Conservation (phyloP, 2,113 vertebrate species). For the Nothoprocta perdicaria region DNA sequence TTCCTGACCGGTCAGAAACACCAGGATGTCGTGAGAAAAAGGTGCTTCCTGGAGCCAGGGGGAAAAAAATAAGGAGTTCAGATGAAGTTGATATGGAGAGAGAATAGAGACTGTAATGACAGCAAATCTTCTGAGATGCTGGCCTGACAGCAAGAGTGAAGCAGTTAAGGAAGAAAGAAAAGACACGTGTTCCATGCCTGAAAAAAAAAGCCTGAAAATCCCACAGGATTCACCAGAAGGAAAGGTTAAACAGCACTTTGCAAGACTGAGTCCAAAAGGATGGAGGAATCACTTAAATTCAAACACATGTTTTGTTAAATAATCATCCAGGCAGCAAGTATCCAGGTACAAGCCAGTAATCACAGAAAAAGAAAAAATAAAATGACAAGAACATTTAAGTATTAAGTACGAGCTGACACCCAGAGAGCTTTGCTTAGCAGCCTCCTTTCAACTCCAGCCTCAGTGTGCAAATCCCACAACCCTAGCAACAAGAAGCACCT, state of each 20-base stretch:
- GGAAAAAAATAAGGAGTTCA: not conserved
- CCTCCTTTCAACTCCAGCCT: not conserved
- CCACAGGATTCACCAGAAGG: not conserved
- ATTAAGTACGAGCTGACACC: not conserved
- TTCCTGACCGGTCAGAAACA: conserved; percentile 97
- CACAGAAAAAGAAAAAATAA: not conserved
- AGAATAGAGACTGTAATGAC: not conserved
- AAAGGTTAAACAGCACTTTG: not conserved
- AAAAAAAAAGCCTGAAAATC: not conserved
- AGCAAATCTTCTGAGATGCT: not conserved
- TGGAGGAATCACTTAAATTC: not conserved
- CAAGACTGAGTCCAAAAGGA: not conserved
- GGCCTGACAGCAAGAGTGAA: not conserved
- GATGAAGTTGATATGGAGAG: not conserved
- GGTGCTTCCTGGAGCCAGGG: conserved; percentile 82
- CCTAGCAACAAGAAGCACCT: not conserved
- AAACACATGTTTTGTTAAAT: not conserved
- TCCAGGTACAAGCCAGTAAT: not conserved
- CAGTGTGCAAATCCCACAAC: not conserved
- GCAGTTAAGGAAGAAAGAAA: not conserved
- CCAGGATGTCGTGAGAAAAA: conserved; percentile 89
- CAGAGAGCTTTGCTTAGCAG: not conserved
- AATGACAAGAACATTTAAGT: not conserved
- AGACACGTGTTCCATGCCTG: rapidly evolving
- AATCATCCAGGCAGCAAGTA: not conserved